Evolutionary conservation across 2,113 vertebrate species (phyloP), one percentile per base, ranked within the genome.

Genomic region (Equus przewalskii): DNA sequence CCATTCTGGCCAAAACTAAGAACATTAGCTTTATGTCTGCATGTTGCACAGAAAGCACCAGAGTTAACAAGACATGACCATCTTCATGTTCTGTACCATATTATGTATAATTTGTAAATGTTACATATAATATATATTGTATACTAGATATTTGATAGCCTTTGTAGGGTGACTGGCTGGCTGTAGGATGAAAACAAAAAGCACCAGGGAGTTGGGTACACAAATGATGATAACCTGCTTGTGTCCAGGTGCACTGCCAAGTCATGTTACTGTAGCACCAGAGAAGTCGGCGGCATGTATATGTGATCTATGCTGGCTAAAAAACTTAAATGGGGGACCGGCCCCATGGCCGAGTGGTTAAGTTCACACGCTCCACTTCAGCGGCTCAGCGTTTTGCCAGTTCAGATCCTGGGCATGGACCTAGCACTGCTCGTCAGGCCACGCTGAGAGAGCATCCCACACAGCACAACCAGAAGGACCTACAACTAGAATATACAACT

Each of bases 1-100:
- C 84, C n/a, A 80, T 79, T 96, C 75, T 76, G 67, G 65, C 36
- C 78, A 84, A 91, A 92, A 91, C 58, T 72, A 94, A 28, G n/a
- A 96, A 94, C 13, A 84, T 56, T 79, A 75, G 19, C 33, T 94
- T 91, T 84, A 83, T 46, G n/a, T 9, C 33, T 96, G 30, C 15
- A 89, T 15, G 16, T 33, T 76, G 10, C 41, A 81, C 33, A 89
- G 24, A 89, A 89, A 81, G 33, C 28, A 62, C 33, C 51, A 92
- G 21, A 44, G 21, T 78, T 94, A 86, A 67, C 12, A 84, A 92
- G 65, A 92, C 7, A 2, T 82, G 46, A 11, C 41, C 82, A 28
- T 65, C 72, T 85, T 95, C 22, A 54, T 16, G n/a, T 33, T 70
- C 15, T 69, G 1, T 76, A 46, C 36, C 56, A 51, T 8, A 24